These are phyloP conservation scores for Pitangus sulphuratus DNA, from an alignment of 2,797 vertebrate genomes.

Conservation along the genomic window DNA sequence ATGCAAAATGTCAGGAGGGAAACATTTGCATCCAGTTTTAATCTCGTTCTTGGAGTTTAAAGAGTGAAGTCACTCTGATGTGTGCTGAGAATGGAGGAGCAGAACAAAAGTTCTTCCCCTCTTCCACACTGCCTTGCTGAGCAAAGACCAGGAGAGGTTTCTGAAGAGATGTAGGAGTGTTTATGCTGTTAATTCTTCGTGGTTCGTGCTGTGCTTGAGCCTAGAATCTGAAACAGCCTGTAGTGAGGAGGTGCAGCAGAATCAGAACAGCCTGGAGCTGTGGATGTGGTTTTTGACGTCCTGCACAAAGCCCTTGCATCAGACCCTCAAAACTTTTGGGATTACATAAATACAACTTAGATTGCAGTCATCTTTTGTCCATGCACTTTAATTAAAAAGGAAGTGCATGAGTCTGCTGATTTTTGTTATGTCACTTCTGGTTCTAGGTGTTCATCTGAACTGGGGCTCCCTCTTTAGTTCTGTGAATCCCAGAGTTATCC, in stretches of 20 bases:
- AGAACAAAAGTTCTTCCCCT: not conserved
- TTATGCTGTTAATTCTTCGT: not conserved
- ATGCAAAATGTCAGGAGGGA: not conserved
- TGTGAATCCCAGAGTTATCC: not conserved
- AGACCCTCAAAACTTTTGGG: not conserved
- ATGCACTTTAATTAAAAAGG: not conserved
- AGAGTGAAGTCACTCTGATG: not conserved
- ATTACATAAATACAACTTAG: accelerated
- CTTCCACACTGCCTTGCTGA: not conserved
- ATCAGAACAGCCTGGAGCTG: not conserved
- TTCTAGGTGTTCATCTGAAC: not conserved
- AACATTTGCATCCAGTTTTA: not conserved
- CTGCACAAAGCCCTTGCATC: not conserved
- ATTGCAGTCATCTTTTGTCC: not conserved
- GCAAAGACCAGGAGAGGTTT: not conserved
- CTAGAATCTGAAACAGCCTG: not conserved
- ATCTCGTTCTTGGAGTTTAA: not conserved
- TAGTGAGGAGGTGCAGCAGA: not conserved
- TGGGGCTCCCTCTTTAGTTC: not conserved
- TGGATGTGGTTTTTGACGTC: not conserved
- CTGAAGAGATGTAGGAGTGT: not conserved
- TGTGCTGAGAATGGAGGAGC: not conserved
- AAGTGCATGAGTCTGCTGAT: not conserved
- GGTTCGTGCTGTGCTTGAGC: not conserved
- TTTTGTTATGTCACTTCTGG: not conserved